phyloP scores from a whole-genome alignment of 2,888 invertebrate genomes.

The Cylindroiulus punctatus region DNA sequence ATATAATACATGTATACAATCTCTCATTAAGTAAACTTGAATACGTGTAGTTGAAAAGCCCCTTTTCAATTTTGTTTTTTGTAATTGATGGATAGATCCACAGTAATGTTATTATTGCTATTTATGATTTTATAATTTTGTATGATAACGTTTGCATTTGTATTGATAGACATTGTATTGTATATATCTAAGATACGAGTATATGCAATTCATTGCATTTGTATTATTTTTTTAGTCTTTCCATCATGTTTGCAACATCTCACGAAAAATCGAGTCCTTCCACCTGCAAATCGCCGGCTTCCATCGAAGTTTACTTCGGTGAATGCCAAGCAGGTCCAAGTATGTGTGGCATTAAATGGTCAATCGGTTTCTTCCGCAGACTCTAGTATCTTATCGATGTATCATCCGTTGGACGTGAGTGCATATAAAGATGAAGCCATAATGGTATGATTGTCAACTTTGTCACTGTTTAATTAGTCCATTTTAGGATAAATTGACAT shows the following conservation, averaged over 20 bases:
- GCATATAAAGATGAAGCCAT: slow-evolving; percentile 65
- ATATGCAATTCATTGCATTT: neutral
- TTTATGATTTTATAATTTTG: neutral
- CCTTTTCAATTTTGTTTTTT: neutral
- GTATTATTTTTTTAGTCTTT: slow-evolving; percentile 53
- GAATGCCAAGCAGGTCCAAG: slow-evolving; percentile 23
- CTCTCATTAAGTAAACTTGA: too few species aligned
- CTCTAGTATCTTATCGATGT: slow-evolving; percentile 63
- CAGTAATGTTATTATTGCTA: neutral
- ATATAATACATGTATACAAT: too few species aligned
- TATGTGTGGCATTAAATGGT: neutral
- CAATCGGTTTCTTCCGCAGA: slow-evolving; percentile 61
- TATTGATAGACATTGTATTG: neutral
- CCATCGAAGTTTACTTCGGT: slow-evolving; percentile 53
- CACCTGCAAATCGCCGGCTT: slow-evolving; percentile 56
- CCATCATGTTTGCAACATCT: slow-evolving; percentile 57
- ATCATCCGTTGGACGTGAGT: slow-evolving; percentile 60
- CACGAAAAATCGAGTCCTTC: slow-evolving; percentile 57
- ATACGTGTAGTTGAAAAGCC: too few species aligned
- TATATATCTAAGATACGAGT: neutral
- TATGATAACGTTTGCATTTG: neutral
- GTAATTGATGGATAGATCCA: neutral
- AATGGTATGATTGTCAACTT: slow-evolving; percentile 63
- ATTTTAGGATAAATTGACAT: slow-evolving; percentile 6
- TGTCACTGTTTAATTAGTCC: neutral